Evolutionary conservation across 2,797 vertebrate genomes (phyloP).

Genomic region (Hippopotamyrus pictus): DNA sequence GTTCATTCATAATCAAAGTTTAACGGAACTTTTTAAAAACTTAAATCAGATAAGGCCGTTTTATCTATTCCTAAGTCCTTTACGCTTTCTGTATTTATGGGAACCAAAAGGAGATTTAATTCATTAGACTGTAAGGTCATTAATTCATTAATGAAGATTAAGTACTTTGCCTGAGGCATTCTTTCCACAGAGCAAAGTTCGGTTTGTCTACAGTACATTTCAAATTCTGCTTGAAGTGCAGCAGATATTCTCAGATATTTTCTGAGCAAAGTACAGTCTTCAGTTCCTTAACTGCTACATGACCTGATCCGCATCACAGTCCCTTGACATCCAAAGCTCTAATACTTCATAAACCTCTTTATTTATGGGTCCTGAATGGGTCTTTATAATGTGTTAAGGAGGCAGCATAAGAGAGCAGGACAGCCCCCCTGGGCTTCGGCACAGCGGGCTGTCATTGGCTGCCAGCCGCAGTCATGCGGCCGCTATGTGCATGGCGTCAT

Average conservation of each 20-base stretch:
- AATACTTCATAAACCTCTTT: not conserved
- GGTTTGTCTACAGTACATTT: not conserved
- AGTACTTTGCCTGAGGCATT: not conserved
- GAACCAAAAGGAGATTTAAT: not conserved
- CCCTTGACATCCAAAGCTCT: not conserved
- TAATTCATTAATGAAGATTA: not conserved
- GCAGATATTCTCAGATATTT: not conserved
- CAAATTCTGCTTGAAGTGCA: not conserved
- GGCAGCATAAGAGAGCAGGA: not conserved
- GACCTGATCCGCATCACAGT: not conserved
- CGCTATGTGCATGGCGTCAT: not conserved
- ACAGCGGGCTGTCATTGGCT: not conserved
- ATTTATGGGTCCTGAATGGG: not conserved
- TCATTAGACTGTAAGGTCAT: not conserved
- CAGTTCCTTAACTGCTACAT: not conserved
- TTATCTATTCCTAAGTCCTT: not conserved
- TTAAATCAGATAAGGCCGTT: not conserved
- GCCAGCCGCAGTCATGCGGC: not conserved
- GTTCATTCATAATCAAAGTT: not conserved
- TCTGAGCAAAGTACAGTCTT: not conserved
- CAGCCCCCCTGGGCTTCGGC: not conserved
- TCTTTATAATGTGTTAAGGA: not conserved
- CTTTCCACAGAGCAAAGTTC: not conserved
- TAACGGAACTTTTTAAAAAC: not conserved
- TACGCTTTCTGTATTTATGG: not conserved